phyloP scores from a whole-genome alignment of 2,113 vertebrate species.

The Tenrec ecaudatus region DNA sequence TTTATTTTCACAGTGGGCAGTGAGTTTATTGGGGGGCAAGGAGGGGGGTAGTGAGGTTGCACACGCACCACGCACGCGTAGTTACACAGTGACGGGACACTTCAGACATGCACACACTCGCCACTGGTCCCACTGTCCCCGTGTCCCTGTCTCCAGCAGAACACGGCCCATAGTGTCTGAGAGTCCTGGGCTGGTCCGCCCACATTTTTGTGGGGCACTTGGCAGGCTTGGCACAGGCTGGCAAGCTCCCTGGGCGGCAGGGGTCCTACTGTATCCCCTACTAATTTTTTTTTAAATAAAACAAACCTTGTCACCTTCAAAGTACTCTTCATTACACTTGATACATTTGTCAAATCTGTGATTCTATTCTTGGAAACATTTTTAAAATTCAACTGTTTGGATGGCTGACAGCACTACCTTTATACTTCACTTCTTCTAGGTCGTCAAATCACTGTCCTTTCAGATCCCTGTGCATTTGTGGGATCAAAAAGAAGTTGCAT shows the following conservation, averaged over 20 bases:
- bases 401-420: too few relatives aligned
- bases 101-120: neutral
- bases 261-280: neutral
- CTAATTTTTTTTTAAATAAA: too few relatives aligned
- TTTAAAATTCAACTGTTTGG: too few relatives aligned
- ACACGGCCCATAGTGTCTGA: neutral
- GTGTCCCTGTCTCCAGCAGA: neutral
- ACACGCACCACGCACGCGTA: too few relatives aligned
- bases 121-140: neutral
- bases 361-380: too few relatives aligned
- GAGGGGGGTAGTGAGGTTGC: neutral
- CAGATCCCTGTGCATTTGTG: too few relatives aligned
- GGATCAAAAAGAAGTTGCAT: too few relatives aligned
- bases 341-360: too few relatives aligned
- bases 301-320: too few relatives aligned
- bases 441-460: too few relatives aligned
- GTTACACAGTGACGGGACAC: neutral
- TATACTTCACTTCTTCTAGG: too few relatives aligned
- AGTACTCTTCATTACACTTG: too few relatives aligned
- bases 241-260: neutral
- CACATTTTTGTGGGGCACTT: neutral
- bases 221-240: neutral
- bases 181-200: neutral
- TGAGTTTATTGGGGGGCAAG: constrained; percentile 48
- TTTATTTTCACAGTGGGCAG: neutral